Base-by-base conservation (phyloP, 2,797 vertebrate genomes). In the Thamnophis elegans region DNA sequence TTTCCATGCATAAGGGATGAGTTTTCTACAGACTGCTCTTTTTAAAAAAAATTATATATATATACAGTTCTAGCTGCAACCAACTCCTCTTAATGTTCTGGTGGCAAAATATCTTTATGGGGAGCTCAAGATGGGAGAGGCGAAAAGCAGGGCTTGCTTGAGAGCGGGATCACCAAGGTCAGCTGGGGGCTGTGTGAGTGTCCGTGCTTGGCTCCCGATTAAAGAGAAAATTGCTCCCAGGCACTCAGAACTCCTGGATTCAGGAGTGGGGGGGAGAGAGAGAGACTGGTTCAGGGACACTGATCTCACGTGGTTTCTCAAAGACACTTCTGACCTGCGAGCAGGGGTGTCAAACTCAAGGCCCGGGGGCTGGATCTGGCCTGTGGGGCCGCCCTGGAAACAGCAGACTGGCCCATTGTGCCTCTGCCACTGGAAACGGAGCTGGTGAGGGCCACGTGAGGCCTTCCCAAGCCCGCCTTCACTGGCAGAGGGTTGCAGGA, bases 241-340 rank as follows among this genome's bases (percentile, higher is more conserved):
- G 68, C 8, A 78, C 14, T 36, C 68, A 32, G 32, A 18, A 20
- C 73, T 82, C 36, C 73, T 11, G 36, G 36, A 2, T 22, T 62
- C 9, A 3, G 18, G 7, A 3, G 32, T 8, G 0, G 68, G 7
- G 3, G 18, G 8, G 1, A 8, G 14, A 0, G 13, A 28, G 62
- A 4, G n/a, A 78, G 73, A 9, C 8, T 78, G 73, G 4, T 11
- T 42, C 73, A 78, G 18, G 36, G 73, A 42, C 73, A 42, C 73
- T 2, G 16, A 42, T 78, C 32, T 3, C 18, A 20, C 0, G 18
- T 78, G 68, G 18, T 42, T 78, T 42, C 68, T 32, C 68, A 78
- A 22, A 82, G 73, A 47, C 20, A 2, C 20, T 11, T 22, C 11
- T 47, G 18, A 42, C 36, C 20, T 5, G 73, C 9, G 28, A 32